Conservation (phyloP, 2,797 vertebrate genomes). For the Hyperoplus lanceolatus region DNA sequence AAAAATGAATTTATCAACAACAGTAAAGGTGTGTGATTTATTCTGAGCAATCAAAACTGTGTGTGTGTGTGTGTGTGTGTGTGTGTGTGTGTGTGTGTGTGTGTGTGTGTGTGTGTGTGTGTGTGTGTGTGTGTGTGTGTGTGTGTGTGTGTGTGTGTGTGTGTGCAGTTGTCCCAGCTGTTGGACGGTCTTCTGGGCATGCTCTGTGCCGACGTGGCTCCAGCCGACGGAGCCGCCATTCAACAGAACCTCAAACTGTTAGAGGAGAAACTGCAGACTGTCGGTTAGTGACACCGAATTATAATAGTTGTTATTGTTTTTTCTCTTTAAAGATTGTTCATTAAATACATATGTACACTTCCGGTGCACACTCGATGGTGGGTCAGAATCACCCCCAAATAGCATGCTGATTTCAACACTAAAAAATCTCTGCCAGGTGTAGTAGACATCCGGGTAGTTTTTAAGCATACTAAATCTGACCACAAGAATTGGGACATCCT, state of each 20-base stretch:
- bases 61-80: constrained; percentile 51
- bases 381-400: no score
- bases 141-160: constrained; percentile 49
- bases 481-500: no score
- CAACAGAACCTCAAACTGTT: constrained; percentile 97
- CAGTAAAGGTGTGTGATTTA: not conserved
- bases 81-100: constrained; percentile 32
- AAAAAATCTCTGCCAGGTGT: no score
- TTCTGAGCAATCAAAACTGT: not conserved
- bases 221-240: constrained; percentile 95
- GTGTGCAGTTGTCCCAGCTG: constrained; percentile 95
- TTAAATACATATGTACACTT: not conserved
- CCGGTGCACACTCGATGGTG: no score
- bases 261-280: constrained; percentile 98
- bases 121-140: constrained; percentile 34
- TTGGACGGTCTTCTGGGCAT: constrained; percentile 96
- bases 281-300: constrained; percentile 86
- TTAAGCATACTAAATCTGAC: no score
- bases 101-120: constrained; percentile 40
- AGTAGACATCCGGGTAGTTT: no score
- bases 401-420: no score
- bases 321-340: not conserved
- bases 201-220: constrained; percentile 98
- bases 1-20: not conserved
- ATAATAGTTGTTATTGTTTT: not conserved